Conservation (phyloP, 2,888 invertebrate genomes). For the Parnassius smintheus region DNA sequence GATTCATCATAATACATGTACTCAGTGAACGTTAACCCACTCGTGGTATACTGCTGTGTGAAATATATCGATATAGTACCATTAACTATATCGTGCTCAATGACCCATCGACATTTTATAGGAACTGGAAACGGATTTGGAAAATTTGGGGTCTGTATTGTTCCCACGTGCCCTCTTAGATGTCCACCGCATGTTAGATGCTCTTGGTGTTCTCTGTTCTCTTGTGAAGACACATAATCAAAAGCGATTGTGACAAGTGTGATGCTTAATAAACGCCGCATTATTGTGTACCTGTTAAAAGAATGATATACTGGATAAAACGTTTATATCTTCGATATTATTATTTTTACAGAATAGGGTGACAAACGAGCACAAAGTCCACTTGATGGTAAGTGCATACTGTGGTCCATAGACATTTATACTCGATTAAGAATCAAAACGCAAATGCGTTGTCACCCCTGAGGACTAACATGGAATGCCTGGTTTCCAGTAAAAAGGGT, state of each 20-base stretch:
- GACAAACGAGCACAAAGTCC: too few relatives aligned
- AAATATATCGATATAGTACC: conserved; percentile 92
- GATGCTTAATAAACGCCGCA: conserved; percentile 57
- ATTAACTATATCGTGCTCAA: conserved; percentile 87
- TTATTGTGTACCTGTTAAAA: conserved; percentile 49
- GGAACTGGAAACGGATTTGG: conserved; percentile 91
- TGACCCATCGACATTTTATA: conserved; percentile 92
- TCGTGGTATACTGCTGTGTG: conserved; percentile 92
- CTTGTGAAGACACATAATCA: conserved; percentile 51
- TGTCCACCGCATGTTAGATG: conserved; percentile 84
- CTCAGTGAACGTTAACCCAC: conserved; percentile 88
- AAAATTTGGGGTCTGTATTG: conserved; percentile 91
- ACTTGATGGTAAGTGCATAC: too few relatives aligned
- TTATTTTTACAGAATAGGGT: too few relatives aligned
- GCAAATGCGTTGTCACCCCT: too few relatives aligned
- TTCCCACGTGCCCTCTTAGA: conserved; percentile 83
- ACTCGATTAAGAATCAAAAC: too few relatives aligned
- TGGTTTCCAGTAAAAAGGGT: too few relatives aligned
- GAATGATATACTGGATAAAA: not conserved
- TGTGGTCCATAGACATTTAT: too few relatives aligned
- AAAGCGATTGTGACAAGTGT: conserved; percentile 55
- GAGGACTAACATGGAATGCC: too few relatives aligned
- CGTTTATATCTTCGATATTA: not conserved
- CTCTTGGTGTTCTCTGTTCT: conserved; percentile 58
- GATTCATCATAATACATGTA: conserved; percentile 88